These are phyloP conservation scores for Echinometra lucunter DNA, from an alignment of 53 echinoderm and acorn worm species.

Conservation along the genomic window DNA sequence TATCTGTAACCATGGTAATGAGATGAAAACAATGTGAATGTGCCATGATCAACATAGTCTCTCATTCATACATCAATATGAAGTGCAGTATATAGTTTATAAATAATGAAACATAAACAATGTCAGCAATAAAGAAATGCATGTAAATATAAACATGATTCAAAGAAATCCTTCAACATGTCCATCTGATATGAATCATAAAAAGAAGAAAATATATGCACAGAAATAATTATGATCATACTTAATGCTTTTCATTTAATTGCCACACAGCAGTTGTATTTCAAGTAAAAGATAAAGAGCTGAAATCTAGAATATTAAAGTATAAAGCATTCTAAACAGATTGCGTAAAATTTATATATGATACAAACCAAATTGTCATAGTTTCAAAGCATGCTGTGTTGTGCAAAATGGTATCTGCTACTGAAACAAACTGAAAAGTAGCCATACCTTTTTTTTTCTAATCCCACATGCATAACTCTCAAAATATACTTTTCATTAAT, in stretches of 20 bases:
- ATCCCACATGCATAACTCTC: neutral
- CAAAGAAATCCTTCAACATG: neutral
- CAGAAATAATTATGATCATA: neutral
- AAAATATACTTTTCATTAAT: neutral
- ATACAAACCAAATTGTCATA: neutral
- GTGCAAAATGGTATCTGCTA: neutral
- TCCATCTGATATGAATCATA: neutral
- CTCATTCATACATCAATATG: slow-evolving; percentile 18
- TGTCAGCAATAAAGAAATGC: slow-evolving; percentile 41
- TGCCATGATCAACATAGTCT: slow-evolving; percentile 28
- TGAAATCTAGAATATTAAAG: neutral
- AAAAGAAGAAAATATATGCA: neutral
- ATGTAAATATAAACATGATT: neutral
- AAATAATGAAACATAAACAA: slow-evolving; percentile 25
- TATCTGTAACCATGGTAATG: slow-evolving; percentile 28
- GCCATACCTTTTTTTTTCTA: neutral
- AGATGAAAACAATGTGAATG: slow-evolving; percentile 13
- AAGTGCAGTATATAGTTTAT: slow-evolving; percentile 20
- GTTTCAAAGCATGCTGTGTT: neutral
- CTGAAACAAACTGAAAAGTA: neutral
- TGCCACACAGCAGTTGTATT: neutral
- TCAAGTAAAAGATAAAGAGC: slow-evolving; percentile 19
- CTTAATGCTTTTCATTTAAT: slow-evolving; percentile 26
- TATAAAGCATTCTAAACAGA: neutral
- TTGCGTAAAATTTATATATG: neutral